A percentile compares a stretch with the other conserved stretches of the same genome.
These are phyloP conservation scores for Opisthograptis luteolata DNA, from an alignment of 2,888 invertebrate species.

Conservation along the genomic window DNA sequence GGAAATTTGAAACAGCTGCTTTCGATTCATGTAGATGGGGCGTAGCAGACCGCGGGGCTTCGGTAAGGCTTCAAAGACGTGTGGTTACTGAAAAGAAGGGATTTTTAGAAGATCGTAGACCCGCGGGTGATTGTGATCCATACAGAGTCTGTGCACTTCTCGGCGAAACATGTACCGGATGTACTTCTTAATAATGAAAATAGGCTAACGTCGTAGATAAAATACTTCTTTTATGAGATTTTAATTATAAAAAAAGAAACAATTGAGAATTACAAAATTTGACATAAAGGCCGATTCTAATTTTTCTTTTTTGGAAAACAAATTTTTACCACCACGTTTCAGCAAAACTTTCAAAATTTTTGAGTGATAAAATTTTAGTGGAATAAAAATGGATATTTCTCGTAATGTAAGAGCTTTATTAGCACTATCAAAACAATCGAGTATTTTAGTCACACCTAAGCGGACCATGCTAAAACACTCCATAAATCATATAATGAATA, in stretches of 20 bases:
- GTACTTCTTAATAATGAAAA: constrained; percentile 29
- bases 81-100: constrained; percentile 94
- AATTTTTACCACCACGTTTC: too few species aligned
- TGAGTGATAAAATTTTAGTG: too few species aligned
- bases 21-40: constrained; percentile 95
- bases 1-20: constrained; percentile 96
- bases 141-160: constrained; percentile 85
- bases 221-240: too few species aligned
- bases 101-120: constrained; percentile 96
- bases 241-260: too few species aligned
- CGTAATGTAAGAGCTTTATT: not conserved
- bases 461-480: constrained; percentile 64
- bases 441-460: constrained; percentile 32
- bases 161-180: constrained; percentile 60
- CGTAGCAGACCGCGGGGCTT: constrained; percentile 95
- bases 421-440: not conserved
- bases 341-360: too few species aligned
- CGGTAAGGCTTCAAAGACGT: constrained; percentile 95
- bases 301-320: too few species aligned
- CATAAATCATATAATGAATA: constrained; percentile 76
- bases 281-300: too few species aligned
- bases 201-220: too few species aligned
- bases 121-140: constrained; percentile 96
- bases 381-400: constrained; percentile 4
- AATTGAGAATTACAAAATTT: too few species aligned